Evolutionary conservation across 2,113 vertebrate species (phyloP), one percentile per base, ranked within the genome.

Genomic region (Gymnarchus niloticus): DNA sequence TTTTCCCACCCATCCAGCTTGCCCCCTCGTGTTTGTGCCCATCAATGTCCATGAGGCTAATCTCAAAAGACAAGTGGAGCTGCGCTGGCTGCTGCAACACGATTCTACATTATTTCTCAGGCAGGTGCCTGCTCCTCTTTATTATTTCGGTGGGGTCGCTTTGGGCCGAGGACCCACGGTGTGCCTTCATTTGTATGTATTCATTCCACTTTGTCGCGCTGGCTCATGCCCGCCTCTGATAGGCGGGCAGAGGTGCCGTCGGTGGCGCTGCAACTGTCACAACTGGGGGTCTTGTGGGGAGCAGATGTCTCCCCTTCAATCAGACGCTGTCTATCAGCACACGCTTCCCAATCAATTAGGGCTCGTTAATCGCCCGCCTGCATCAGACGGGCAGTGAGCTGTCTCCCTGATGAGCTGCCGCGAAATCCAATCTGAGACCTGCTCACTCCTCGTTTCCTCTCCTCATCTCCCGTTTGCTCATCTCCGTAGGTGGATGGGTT

Each of bases 291-390:
- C 90, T 94, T 92, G 91, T 92, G 93, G 93, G 91, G 65, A 92
- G 90, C 94, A 94, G 93, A 94, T 95, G 94, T 91, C 91, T 88
- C 90, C 90, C 89, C 87, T 83, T 87, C 83, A 82, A 85, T 90
- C 90, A 92, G 89, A 90, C 28, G 82, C 89, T 88, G 90, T 90
- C 92, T 85, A 90, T 93, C 92, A 91, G 61, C 51, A 83, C 89
- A 87, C 21, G 86, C 90, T 91, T 89, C 90, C 93, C 93, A 93
- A 94, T 94, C 94, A 93, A 94, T 95, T 94, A 94, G 88, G 48
- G 65, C 87, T 88, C 85, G 89, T 90, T 93, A 91, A 92, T 89
- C 78, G 90, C 51, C 90, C 88, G 87, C 56, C 88, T 85, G 85
- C 85, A 87, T 89, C 89, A 87, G 86, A 89, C 80, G 82, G 86